Evolutionary conservation across 2,888 invertebrate genomes (phyloP).

Genomic region (Cecidostiba fungosa): DNA sequence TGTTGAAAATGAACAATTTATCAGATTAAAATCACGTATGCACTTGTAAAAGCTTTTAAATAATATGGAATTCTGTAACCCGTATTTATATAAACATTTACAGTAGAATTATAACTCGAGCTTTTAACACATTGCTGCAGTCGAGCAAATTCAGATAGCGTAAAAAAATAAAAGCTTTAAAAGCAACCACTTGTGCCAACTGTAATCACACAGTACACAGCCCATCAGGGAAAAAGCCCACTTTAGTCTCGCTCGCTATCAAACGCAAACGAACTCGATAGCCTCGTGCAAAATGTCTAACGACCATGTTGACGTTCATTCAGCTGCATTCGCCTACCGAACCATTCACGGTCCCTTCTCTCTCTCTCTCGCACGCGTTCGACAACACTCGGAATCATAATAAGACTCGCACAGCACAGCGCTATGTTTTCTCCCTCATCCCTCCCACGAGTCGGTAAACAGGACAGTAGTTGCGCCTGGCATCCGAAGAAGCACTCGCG

Average conservation of each 20-base stretch:
- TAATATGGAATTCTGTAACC: too few species aligned
- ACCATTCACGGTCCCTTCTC: neutral
- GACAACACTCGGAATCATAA: slow-evolving; percentile 36
- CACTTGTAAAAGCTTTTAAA: too few species aligned
- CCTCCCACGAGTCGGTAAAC: neutral
- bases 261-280: neutral
- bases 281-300: slow-evolving; percentile 8
- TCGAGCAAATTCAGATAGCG: neutral
- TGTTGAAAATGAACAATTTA: too few species aligned
- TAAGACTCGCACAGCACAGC: slow-evolving; percentile 25
- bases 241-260: neutral
- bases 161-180: neutral
- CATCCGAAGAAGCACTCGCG: slow-evolving; percentile 16
- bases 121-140: neutral
- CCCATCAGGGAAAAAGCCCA: neutral
- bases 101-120: neutral
- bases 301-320: slow-evolving; percentile 3
- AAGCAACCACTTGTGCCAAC: too few species aligned
- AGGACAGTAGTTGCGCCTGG: neutral
- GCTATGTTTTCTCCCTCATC: neutral
- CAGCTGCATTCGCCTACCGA: neutral
- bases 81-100: too few species aligned
- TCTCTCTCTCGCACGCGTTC: neutral
- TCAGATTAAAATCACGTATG: too few species aligned
- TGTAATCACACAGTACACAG: too few species aligned